phyloP scores from a whole-genome alignment of 2,888 invertebrate species.

The Ctena decussata region DNA sequence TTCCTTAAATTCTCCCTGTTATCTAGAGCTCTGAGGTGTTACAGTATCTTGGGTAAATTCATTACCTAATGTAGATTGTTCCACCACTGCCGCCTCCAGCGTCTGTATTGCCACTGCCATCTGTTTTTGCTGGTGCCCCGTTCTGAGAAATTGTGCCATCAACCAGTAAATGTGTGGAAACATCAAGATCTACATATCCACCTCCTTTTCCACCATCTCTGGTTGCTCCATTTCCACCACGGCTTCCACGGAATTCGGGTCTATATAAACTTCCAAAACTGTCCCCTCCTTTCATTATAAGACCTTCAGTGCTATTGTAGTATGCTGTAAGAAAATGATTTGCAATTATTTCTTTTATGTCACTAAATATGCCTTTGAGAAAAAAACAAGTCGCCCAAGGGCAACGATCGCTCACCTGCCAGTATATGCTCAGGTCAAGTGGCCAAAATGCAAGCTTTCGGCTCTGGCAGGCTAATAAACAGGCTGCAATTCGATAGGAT shows the following conservation, averaged over 20 bases:
- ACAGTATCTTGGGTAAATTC: no score
- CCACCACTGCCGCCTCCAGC: slow-evolving; percentile 79
- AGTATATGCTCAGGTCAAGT: no score
- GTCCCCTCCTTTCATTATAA: slow-evolving; percentile 57
- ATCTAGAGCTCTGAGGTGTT: no score
- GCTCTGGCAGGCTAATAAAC: no score
- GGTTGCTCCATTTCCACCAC: slow-evolving; percentile 61
- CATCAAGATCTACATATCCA: slow-evolving; percentile 63
- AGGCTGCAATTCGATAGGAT: no score
- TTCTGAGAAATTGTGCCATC: slow-evolving; percentile 68
- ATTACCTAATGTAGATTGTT: slow-evolving; percentile 67
- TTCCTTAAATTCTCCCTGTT: no score
- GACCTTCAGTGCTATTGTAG: slow-evolving; percentile 28
- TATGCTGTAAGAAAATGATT: background rate
- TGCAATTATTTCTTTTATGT: background rate
- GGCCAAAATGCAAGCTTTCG: no score
- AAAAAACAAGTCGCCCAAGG: no score
- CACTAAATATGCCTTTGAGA: no score
- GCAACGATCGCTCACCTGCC: no score
- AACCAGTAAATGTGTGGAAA: slow-evolving; percentile 63
- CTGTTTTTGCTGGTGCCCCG: slow-evolving; percentile 63
- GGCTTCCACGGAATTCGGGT: slow-evolving; percentile 68
- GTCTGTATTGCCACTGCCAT: slow-evolving; percentile 42
- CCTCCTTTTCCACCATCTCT: slow-evolving; percentile 69
- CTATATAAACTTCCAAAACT: slow-evolving; percentile 74